phyloP scores from a whole-genome alignment of 2,797 vertebrate species.

The Trachurus trachurus region DNA sequence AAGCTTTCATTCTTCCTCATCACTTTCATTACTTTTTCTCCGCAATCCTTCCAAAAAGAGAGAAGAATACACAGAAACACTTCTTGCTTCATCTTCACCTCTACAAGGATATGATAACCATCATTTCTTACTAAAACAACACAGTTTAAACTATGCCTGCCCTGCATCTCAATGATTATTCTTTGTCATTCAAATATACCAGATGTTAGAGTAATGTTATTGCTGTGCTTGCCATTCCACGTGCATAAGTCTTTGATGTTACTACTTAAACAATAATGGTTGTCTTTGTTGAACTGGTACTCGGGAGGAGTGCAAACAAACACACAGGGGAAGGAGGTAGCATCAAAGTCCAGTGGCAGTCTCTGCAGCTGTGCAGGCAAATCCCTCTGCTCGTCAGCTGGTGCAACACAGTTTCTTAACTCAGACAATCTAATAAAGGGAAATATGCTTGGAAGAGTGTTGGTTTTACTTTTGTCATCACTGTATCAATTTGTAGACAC shows the following conservation, averaged over 20 bases:
- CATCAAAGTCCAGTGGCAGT: constrained; percentile 60
- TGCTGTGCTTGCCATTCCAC: constrained; percentile 13
- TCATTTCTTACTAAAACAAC: too few relatives aligned
- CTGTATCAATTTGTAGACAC: not conserved
- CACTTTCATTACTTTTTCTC: not conserved
- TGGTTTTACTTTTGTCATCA: not conserved
- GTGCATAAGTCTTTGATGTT: constrained; percentile 42
- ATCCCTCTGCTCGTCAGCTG: constrained; percentile 4
- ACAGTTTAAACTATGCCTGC: not conserved
- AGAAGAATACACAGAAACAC: not conserved
- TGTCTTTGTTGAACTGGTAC: constrained; percentile 29
- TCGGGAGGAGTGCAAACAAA: constrained; percentile 55
- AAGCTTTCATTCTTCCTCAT: constrained; percentile 2
- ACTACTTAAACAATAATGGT: constrained; percentile 20
- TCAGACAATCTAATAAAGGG: not conserved
- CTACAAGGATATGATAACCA: not conserved
- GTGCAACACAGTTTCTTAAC: constrained; percentile 12
- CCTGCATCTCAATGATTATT: not conserved
- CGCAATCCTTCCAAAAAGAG: not conserved
- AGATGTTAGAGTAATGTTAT: constrained; percentile 42
- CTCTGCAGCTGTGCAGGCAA: constrained; percentile 35
- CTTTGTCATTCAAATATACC: constrained; percentile 5
- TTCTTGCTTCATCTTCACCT: not conserved
- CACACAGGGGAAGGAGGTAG: constrained; percentile 48
- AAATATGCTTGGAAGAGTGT: not conserved